A percentile compares a stretch with the other conserved stretches of the same genome.
Evolutionary conservation across 1,140 invertebrate genomes (phyloP).

Genomic region (Calliopsis andreniformis): DNA sequence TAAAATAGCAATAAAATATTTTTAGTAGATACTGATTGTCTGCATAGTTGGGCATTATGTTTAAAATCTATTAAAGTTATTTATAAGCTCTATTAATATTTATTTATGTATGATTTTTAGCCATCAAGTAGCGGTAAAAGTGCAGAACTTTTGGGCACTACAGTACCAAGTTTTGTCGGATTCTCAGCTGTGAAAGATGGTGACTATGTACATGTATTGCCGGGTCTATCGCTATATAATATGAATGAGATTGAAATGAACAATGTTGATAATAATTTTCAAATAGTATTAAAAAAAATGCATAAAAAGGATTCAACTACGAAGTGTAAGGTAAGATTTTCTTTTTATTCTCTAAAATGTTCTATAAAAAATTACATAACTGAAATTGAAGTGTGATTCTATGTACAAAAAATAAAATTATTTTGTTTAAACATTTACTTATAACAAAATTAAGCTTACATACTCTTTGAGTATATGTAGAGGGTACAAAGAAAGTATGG

Average conservation of each 20-base stretch:
- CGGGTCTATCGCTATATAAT: slow-evolving; percentile 80
- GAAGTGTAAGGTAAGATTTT: slow-evolving; percentile 87
- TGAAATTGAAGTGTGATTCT: no score
- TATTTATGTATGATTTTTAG: slow-evolving; percentile 79
- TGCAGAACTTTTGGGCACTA: slow-evolving; percentile 86
- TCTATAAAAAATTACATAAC: neutral
- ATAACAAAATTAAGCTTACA: no score
- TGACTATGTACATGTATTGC: slow-evolving; percentile 83
- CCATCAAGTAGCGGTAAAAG: slow-evolving; percentile 91
- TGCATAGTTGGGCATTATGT: no score
- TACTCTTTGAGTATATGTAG: no score
- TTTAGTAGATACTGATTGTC: no score
- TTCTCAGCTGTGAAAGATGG: slow-evolving; percentile 85
- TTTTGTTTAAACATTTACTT: no score
- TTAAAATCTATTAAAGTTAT: no score
- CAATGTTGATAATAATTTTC: slow-evolving; percentile 84
- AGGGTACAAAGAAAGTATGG: no score
- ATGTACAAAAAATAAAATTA: no score
- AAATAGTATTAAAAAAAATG: slow-evolving; percentile 88
- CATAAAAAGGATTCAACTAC: slow-evolving; percentile 93
- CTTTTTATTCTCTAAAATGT: no score
- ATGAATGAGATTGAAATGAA: slow-evolving; percentile 83
- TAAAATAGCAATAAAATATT: no score
- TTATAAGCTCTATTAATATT: slow-evolving; percentile 40
- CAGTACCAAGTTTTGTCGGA: slow-evolving; percentile 85